phyloP scores from a whole-genome alignment of 2,888 invertebrate genomes.

The Lasius fuliginosus region DNA sequence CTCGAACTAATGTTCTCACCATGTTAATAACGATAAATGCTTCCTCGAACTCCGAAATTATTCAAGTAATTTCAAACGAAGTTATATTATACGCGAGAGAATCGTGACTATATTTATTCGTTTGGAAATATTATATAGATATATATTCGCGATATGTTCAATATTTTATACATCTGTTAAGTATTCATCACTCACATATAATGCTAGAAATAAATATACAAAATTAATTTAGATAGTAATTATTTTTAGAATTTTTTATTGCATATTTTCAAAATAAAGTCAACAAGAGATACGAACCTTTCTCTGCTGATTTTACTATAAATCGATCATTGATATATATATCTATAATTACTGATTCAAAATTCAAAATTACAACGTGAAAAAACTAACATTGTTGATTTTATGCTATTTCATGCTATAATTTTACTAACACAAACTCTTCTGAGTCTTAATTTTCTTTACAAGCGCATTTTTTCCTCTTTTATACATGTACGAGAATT shows the following conservation, averaged over 20 bases:
- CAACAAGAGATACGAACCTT: neutral
- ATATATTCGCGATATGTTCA: neutral
- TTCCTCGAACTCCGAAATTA: constrained; percentile 34
- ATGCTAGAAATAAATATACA: neutral
- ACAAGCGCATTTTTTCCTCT: neutral
- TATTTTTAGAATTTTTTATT: neutral
- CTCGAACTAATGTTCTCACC: constrained; percentile 17
- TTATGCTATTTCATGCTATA: neutral
- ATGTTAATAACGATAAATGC: constrained; percentile 62
- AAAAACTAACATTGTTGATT: neutral
- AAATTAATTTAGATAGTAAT: constrained; percentile 3
- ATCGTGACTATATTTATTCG: constrained; percentile 69
- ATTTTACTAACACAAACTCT: neutral
- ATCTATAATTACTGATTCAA: neutral
- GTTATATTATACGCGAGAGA: constrained; percentile 55
- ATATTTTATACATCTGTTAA: neutral
- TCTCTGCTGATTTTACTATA: neutral
- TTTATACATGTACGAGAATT: constrained; percentile 37
- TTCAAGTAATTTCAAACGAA: constrained; percentile 11
- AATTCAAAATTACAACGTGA: neutral
- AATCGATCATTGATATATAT: neutral
- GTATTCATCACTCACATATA: neutral
- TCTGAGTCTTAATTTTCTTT: neutral
- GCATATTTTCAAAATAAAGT: constrained; percentile 15
- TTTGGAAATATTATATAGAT: constrained; percentile 30